Conservation (phyloP, 2,888 invertebrate genomes). For the Romanomermis culicivorax region DNA sequence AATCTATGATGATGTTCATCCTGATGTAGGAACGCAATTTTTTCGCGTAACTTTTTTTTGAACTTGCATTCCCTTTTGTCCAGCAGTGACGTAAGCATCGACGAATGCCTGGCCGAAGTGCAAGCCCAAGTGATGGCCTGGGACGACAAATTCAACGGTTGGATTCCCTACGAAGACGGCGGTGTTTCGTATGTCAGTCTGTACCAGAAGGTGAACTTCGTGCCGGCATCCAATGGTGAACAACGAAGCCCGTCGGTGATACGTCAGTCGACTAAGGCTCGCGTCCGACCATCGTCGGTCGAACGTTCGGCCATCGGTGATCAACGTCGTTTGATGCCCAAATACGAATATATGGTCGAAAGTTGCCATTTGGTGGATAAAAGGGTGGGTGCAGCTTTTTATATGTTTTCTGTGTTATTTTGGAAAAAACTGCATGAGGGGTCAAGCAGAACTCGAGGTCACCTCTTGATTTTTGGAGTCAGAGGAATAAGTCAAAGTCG, state of each 20-base stretch:
- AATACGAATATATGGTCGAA: slow-evolving; percentile 56
- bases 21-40: too few species aligned
- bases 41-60: too few species aligned
- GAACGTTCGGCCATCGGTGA: not conserved
- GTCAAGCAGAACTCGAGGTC: not conserved
- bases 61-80: too few species aligned
- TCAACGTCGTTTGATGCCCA: slow-evolving; percentile 8
- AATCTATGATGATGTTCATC: too few species aligned
- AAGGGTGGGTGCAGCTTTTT: not conserved
- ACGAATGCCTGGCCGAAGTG: slow-evolving; percentile 71
- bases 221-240: not conserved
- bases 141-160: slow-evolving; percentile 87
- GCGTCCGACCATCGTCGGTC: slow-evolving; percentile 5
- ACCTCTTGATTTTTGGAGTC: not conserved
- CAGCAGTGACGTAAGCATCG: too few species aligned
- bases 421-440: slow-evolving; percentile 52
- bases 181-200: slow-evolving; percentile 16
- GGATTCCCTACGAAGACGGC: slow-evolving; percentile 39
- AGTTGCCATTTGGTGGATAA: slow-evolving; percentile 38
- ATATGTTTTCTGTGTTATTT: not conserved
- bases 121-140: slow-evolving; percentile 96
- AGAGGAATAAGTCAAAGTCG: too few species aligned
- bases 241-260: not conserved
- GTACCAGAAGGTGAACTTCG: slow-evolving; percentile 5
- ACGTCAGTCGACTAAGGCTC: not conserved